phyloP scores from a whole-genome alignment of 2,113 vertebrate genomes.

The Phalacrocorax pelagicus region DNA sequence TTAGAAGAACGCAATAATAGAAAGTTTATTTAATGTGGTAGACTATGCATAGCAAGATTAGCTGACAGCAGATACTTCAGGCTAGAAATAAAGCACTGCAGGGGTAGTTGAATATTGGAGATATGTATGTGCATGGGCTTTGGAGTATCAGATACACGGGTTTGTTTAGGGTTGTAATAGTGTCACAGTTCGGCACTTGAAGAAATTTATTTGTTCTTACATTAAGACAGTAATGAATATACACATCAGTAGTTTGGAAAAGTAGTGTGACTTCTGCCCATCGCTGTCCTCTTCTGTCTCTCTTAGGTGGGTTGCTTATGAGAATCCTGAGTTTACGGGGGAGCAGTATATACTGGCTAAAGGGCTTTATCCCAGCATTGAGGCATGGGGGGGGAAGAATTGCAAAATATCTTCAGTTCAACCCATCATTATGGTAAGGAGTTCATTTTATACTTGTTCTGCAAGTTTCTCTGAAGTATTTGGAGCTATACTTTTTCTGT shows the following conservation, averaged over 20 bases:
- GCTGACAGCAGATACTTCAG: background rate
- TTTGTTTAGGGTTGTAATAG: background rate
- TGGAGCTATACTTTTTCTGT: background rate
- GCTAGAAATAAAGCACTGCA: background rate
- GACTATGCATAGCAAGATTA: background rate
- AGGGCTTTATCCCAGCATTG: conserved; percentile 84
- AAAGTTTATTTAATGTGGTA: background rate
- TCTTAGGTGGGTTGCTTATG: conserved; percentile 92
- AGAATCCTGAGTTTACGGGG: conserved; percentile 89
- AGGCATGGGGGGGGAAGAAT: conserved; percentile 88
- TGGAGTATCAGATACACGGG: background rate
- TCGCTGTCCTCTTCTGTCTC: background rate
- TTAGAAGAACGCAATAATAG: rapidly evolving
- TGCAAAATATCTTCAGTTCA: conserved; percentile 89
- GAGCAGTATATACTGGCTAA: conserved; percentile 90
- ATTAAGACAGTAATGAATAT: background rate
- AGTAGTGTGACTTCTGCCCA: background rate
- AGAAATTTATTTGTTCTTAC: background rate
- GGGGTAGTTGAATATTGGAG: background rate
- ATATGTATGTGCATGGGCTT: background rate
- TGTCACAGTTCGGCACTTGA: background rate
- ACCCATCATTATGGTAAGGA: conserved; percentile 88
- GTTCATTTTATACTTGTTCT: background rate
- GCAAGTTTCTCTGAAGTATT: background rate
- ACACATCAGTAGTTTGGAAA: background rate